phyloP scores from a whole-genome alignment of 2,113 vertebrate genomes.

The Pithys albifrons region DNA sequence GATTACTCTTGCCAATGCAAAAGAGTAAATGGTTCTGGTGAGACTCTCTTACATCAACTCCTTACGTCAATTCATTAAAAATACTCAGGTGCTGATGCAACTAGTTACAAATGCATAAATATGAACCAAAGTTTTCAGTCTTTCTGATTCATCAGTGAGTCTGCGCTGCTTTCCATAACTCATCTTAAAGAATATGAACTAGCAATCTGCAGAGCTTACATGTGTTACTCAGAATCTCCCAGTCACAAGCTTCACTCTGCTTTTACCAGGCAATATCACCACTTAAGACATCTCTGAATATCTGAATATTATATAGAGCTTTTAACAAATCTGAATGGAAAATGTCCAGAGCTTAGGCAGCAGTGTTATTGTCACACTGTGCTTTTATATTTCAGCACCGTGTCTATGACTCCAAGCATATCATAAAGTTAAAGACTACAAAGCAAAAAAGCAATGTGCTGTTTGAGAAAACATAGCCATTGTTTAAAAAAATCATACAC shows the following conservation, averaged over 20 bases:
- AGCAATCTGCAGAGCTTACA: accelerated
- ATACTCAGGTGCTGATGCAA: not conserved
- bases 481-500: not conserved
- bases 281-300: not conserved
- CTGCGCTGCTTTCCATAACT: not conserved
- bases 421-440: not conserved
- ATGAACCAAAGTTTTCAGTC: not conserved
- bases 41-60: not conserved
- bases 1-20: not conserved
- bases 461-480: not conserved
- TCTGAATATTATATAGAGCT: not conserved
- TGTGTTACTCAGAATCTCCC: not conserved
- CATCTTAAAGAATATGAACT: not conserved
- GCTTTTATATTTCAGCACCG: not conserved
- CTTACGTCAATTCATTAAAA: not conserved
- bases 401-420: not conserved
- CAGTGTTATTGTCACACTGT: not conserved
- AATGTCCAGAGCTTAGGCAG: not conserved
- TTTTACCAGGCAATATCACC: not conserved
- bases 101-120: not conserved
- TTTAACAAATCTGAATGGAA: not conserved
- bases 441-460: not conserved
- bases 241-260: not conserved
- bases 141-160: not conserved
- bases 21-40: not conserved